Conservation (phyloP, 2,888 invertebrate species). For the Terebella lapidaria region DNA sequence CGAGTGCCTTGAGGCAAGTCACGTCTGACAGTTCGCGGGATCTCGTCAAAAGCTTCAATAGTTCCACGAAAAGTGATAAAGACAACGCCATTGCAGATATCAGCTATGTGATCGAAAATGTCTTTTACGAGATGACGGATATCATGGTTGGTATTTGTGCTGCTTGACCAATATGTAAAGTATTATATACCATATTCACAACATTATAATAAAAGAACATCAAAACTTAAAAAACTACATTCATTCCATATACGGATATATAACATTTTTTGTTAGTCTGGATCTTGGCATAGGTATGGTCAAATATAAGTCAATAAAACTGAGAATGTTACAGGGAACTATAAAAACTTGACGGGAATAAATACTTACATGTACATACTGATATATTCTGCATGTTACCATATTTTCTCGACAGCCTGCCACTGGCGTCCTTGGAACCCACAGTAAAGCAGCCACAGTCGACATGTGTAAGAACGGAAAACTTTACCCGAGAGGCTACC, state of each 20-base stretch:
- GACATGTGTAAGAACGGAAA: constrained; percentile 41
- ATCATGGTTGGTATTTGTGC: constrained; percentile 43
- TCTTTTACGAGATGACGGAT: constrained; percentile 44
- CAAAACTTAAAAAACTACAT: background rate
- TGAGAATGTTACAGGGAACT: too few species aligned
- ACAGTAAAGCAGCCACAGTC: constrained; percentile 41
- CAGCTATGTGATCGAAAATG: constrained; percentile 41
- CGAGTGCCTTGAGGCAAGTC: background rate
- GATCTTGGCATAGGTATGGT: too few species aligned
- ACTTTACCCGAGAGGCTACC: constrained; percentile 45
- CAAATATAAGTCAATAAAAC: too few species aligned
- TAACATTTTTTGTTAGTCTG: background rate
- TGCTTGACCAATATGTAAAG: background rate
- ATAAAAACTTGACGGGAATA: too few species aligned
- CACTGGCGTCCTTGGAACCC: constrained; percentile 45
- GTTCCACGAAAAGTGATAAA: background rate
- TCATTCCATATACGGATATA: background rate
- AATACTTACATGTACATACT: too few species aligned
- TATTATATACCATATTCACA: background rate
- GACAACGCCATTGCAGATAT: constrained; percentile 26
- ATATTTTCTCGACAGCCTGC: constrained; percentile 33
- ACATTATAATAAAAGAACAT: background rate
- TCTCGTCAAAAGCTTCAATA: background rate
- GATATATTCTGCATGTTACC: too few species aligned
- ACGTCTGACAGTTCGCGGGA: background rate